These are phyloP conservation scores for Sturnus vulgaris DNA, from an alignment of 2,113 vertebrate species.

Conservation along the genomic window DNA sequence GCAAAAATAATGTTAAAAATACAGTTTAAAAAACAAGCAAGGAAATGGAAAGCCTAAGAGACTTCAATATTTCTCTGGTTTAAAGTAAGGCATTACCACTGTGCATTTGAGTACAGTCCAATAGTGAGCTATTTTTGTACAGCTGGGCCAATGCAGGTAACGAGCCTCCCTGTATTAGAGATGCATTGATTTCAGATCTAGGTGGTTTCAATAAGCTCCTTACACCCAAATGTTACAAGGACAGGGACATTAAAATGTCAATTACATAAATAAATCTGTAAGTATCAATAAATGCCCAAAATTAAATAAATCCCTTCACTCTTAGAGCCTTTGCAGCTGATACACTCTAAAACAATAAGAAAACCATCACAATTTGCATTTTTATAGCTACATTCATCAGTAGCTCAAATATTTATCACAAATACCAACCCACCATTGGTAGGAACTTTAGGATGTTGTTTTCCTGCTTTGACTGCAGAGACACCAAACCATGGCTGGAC, in stretches of 20 bases:
- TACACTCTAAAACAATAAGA: slow-evolving; percentile 10
- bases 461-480: background rate
- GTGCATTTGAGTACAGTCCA: background rate
- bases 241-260: slow-evolving; percentile 38
- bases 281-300: slow-evolving; percentile 43
- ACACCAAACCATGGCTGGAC: background rate
- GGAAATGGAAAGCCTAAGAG: slow-evolving; percentile 6
- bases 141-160: slow-evolving; percentile 25
- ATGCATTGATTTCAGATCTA: slow-evolving; percentile 44
- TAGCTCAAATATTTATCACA: slow-evolving; percentile 27
- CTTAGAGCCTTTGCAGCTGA: slow-evolving; percentile 27
- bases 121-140: background rate
- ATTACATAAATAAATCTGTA: slow-evolving; percentile 43
- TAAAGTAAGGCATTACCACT: background rate
- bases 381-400: slow-evolving; percentile 25
- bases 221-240: slow-evolving; percentile 35
- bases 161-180: background rate
- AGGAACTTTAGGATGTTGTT: background rate
- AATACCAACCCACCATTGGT: background rate
- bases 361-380: slow-evolving; percentile 34
- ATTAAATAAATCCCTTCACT: slow-evolving; percentile 42
- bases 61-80: slow-evolving; percentile 2
- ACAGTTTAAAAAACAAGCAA: slow-evolving; percentile 10
- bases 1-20: slow-evolving; percentile 42
- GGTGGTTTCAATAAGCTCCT: slow-evolving; percentile 36